Base-by-base conservation (phyloP, 2,797 vertebrate species). In the Micropoecilia bifurca region DNA sequence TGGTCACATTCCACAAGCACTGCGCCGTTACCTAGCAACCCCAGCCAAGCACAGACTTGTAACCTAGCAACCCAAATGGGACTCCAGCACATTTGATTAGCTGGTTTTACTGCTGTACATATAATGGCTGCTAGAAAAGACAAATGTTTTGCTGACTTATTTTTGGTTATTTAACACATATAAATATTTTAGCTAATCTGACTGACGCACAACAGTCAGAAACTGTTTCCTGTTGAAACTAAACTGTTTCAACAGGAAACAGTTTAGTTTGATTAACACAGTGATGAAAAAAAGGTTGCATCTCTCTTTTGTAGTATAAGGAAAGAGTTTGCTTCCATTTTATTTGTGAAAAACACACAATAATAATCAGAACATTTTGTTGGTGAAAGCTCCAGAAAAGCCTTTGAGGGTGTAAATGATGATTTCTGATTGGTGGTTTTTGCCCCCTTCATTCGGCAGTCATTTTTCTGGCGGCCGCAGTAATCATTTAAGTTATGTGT, bases 401-500 rank as follows among this genome's bases (percentile, higher is more conserved):
- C 16, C 6, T 73, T 47, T 47, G 9, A 46, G 28, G n/a, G 8
- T 14, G 6, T 55, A 74, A 74, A 74, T 28, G 20, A 33, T 71
- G 22, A 3, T 30, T 71, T 68, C n/a, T 30, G 16, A 77, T 43
- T 47, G 33, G 28, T 13, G 46, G 41, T 10, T 66, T 39, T 79
- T 33, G 5, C 47, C 68, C 18, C 13, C 73, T 28, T 78, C 57
- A 22, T 75, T 79, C 66, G 25, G 77, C 63, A 71, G 59, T 71
- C 55, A 68, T 79, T 75, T 85, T 87, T 77, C 41, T 46, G 10
- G 53, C 1, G 50, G 85, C 77, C 84, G 59, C 47, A 80, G 46
- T 74, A 85, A 91, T 92, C 87, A 74, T 87, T 94, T 89, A 91
- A 88, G 85, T 87, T 83, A 76, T 79, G 90, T 91, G 90, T 90